phyloP scores from a whole-genome alignment of 2,113 vertebrate genomes.

The Pteruthius melanotis region DNA sequence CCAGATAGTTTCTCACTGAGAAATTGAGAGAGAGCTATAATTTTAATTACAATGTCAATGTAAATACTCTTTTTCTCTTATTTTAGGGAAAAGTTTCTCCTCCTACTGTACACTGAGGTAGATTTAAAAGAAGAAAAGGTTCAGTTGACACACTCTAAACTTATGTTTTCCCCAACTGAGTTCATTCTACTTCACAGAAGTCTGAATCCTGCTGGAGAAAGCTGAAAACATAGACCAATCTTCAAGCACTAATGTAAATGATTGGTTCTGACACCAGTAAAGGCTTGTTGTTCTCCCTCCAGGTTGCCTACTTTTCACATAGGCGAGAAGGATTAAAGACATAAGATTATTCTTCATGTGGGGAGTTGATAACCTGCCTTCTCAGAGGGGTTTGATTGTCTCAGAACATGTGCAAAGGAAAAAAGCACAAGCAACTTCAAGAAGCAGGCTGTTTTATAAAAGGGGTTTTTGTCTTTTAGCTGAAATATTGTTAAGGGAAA shows the following conservation, averaged over 20 bases:
- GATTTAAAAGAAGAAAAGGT: neutral
- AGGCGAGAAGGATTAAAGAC: constrained; percentile 9
- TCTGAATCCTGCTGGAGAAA: neutral
- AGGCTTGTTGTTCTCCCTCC: neutral
- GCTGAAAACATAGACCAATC: neutral
- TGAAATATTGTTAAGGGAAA: neutral
- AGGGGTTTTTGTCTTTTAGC: neutral
- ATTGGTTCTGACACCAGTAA: neutral
- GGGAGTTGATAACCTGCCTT: neutral
- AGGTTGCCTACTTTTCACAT: neutral
- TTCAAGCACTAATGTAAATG: neutral
- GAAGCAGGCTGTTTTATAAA: neutral
- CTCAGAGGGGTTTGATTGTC: neutral
- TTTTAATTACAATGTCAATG: neutral
- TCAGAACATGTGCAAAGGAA: neutral
- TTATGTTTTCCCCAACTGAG: neutral
- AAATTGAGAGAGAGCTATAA: neutral
- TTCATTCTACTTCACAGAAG: neutral
- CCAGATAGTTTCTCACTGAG: neutral
- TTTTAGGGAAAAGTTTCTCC: neutral
- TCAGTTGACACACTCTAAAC: neutral
- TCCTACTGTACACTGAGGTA: neutral
- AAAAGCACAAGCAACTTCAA: neutral
- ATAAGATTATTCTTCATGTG: neutral
- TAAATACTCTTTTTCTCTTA: neutral